Conservation (phyloP, 1,140 invertebrate genomes). For the Colletes gigas region DNA sequence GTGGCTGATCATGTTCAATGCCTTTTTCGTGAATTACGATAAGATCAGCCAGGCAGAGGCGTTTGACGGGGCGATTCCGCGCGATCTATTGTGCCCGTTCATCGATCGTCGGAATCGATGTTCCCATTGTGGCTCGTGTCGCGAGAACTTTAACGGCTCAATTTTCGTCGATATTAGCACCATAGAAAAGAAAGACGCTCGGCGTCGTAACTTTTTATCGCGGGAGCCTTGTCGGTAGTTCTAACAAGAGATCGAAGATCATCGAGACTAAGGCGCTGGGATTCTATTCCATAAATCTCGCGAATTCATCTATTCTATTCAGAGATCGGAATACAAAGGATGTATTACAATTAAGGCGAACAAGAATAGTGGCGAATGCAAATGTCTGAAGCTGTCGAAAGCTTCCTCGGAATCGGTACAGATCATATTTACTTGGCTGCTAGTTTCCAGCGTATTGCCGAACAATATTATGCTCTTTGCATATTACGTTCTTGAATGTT, state of each 20-base stretch:
- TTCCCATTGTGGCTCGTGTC: neutral
- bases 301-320: too few species aligned
- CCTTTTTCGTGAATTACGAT: constrained; percentile 8
- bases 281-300: too few species aligned
- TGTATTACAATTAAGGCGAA: too few species aligned
- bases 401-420: too few species aligned
- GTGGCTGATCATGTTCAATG: constrained; percentile 3
- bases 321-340: too few species aligned
- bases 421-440: too few species aligned
- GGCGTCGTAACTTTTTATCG: neutral
- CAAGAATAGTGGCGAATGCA: too few species aligned
- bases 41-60: neutral
- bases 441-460: too few species aligned
- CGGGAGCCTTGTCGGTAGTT: neutral
- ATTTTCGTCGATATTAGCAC: neutral
- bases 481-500: too few species aligned
- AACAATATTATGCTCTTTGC: too few species aligned
- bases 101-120: neutral
- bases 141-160: neutral
- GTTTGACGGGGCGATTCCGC: neutral
- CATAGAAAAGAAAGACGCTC: neutral
- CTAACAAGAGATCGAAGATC: neutral
- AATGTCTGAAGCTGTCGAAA: too few species aligned
- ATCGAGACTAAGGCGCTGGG: too few species aligned
- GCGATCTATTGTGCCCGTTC: neutral